Evolutionary conservation across 2,113 vertebrate species (phyloP), one percentile per base, ranked within the genome.

Genomic region (Rhynchomys soricoides): DNA sequence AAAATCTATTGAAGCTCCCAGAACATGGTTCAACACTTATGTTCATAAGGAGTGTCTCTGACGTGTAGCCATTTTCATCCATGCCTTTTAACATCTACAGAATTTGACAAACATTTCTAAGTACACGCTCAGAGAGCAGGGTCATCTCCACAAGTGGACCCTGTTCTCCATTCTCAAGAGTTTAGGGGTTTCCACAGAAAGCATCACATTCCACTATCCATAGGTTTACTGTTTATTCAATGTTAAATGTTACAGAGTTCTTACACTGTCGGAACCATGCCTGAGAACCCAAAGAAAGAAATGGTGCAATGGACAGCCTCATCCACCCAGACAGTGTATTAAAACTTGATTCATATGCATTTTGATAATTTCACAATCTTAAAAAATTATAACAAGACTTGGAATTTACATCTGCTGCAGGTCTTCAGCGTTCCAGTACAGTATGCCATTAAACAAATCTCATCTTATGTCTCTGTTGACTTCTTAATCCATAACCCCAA

Each of bases 161-260:
- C 21, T 68, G 8, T 5, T 81, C 78, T 55, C 37, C 17, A 48
- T 74, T 83, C 88, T 52, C 86, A 24, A 90, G 70, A 92, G 48
- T 40, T 71, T 19, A 71, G 17, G 40, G 0, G 70, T 43, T 59
- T 70, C 48, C 91, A 75, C 64, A 92, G 90, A 94, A 96, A 91
- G 19, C 0, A 96, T 45, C 94, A 96, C 94, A 98, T 97, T 96
- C 96, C 97, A 96, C 83, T 83, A 95, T 94, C 95, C 97, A 96
- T 95, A 93, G 96, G 98, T 97, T 98, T 98, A 95, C 97, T 97
- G 98, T 98, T 99, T 98, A 98, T 99, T 99, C 96, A 96, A 98
- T 98, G 93, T 98, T 98, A 98, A 98, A 98, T 98, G 97, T 98
- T 98, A 98, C 98, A 99, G 96, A 98, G 95, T 98, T 98, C 93